These are phyloP conservation scores for Tridacna gigas DNA, from an alignment of 2,888 invertebrate species.

Conservation along the genomic window DNA sequence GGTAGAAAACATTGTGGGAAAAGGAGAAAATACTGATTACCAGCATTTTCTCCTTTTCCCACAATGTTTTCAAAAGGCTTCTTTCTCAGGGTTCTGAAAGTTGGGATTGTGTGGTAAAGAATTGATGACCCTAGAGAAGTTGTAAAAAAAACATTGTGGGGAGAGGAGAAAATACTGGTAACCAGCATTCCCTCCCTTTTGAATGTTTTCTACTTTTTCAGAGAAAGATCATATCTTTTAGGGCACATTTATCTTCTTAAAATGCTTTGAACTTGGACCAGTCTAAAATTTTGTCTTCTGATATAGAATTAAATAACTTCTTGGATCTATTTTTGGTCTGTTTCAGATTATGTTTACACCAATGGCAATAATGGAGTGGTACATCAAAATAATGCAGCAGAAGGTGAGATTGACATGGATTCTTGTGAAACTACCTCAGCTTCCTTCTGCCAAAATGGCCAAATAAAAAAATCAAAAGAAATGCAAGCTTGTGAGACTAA, in stretches of 20 bases:
- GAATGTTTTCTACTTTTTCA: background rate
- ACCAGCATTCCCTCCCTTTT: background rate
- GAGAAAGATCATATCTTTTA: background rate
- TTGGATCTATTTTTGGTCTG: background rate
- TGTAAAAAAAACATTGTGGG: too few relatives aligned
- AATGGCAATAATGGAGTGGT: constrained; percentile 5
- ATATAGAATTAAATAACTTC: too few relatives aligned
- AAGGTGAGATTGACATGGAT: constrained; percentile 20
- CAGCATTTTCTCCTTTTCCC: too few relatives aligned
- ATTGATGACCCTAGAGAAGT: background rate
- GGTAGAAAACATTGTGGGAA: too few relatives aligned
- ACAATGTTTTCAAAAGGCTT: too few relatives aligned
- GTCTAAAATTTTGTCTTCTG: too few relatives aligned
- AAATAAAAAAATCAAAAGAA: background rate
- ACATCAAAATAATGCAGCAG: background rate
- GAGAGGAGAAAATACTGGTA: background rate
- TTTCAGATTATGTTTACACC: constrained; percentile 38
- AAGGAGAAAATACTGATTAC: too few relatives aligned
- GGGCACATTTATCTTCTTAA: background rate
- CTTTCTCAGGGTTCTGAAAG: too few relatives aligned
- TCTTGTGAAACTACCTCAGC: background rate
- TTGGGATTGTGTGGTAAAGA: too few relatives aligned
- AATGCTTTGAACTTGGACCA: background rate
- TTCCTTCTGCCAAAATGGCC: background rate
- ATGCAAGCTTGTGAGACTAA: background rate